A percentile compares a stretch with the other conserved stretches of the same genome.
Evolutionary conservation across 2,113 vertebrate genomes (phyloP).

Genomic region (Poecile atricapillus): DNA sequence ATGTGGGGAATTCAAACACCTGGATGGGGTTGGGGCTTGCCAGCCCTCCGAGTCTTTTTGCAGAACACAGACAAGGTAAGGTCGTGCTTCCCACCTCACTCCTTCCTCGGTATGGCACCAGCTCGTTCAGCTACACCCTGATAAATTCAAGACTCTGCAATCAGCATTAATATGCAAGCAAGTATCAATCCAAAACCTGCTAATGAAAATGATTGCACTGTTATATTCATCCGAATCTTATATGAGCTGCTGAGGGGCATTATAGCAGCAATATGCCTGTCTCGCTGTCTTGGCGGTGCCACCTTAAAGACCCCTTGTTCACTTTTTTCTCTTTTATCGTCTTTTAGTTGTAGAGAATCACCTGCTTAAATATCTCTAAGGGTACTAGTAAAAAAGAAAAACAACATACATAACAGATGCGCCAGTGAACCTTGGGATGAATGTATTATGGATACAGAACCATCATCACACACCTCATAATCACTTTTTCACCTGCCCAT

Average conservation of each 20-base stretch:
- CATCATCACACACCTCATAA: constrained; percentile 72
- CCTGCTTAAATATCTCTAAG: constrained; percentile 61
- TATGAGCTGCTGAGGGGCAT: constrained; percentile 50
- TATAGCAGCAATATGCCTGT: background rate
- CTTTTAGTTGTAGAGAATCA: constrained; percentile 54
- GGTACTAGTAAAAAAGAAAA: constrained; percentile 58
- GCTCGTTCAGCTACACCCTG: constrained; percentile 29
- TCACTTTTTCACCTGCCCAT: constrained; percentile 80
- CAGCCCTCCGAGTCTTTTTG: background rate
- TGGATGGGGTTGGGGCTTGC: constrained; percentile 58
- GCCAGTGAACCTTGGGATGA: constrained; percentile 67
- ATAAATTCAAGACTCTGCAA: constrained; percentile 19
- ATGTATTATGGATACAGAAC: constrained; percentile 65
- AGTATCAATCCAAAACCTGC: constrained; percentile 60
- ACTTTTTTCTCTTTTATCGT: constrained; percentile 55
- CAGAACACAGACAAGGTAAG: constrained; percentile 10
- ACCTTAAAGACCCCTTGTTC: constrained; percentile 63
- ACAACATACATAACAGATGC: constrained; percentile 67
- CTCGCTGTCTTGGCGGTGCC: constrained; percentile 22
- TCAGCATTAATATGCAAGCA: constrained; percentile 62
- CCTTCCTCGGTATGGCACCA: background rate
- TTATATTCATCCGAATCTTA: constrained; percentile 68
- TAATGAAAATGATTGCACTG: constrained; percentile 59
- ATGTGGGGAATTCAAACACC: constrained; percentile 71
- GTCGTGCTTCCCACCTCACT: constrained; percentile 19